phyloP scores from a whole-genome alignment of 2,113 vertebrate genomes.

The Chloebia gouldiae region DNA sequence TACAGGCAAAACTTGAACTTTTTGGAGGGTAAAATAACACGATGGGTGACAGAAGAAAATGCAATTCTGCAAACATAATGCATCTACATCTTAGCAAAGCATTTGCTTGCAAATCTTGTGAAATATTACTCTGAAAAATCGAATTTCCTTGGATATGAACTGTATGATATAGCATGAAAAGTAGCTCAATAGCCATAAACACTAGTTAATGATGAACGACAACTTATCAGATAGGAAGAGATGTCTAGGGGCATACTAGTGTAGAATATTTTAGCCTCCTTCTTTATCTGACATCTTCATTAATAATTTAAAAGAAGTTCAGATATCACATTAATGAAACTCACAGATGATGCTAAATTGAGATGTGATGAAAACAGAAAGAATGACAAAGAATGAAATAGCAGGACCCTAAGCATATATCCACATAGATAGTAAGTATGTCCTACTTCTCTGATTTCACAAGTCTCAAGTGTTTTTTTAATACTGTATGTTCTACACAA shows the following conservation, averaged over 20 bases:
- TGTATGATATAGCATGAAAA: constrained; percentile 47
- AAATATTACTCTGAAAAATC: constrained; percentile 60
- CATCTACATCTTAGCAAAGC: background rate
- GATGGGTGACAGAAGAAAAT: background rate
- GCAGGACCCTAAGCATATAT: background rate
- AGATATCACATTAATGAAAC: constrained; percentile 41
- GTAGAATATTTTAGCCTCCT: background rate
- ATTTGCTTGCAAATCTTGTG: background rate
- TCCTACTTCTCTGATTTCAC: background rate
- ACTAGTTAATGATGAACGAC: constrained; percentile 60
- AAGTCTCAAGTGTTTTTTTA: background rate
- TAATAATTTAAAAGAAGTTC: constrained; percentile 33
- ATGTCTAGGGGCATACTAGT: background rate
- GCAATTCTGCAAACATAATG: background rate
- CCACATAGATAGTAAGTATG: background rate
- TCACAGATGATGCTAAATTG: constrained; percentile 4
- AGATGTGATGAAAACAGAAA: background rate
- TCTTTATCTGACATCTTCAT: constrained; percentile 57
- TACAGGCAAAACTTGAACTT: background rate
- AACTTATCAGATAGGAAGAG: constrained; percentile 32
- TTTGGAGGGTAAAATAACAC: background rate
- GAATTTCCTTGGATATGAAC: constrained; percentile 51
- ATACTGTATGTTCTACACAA: background rate
- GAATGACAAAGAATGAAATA: background rate
- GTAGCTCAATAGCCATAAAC: constrained; percentile 55